Conservation (phyloP, 2,888 invertebrate species). For the Pyrrhia umbra region DNA sequence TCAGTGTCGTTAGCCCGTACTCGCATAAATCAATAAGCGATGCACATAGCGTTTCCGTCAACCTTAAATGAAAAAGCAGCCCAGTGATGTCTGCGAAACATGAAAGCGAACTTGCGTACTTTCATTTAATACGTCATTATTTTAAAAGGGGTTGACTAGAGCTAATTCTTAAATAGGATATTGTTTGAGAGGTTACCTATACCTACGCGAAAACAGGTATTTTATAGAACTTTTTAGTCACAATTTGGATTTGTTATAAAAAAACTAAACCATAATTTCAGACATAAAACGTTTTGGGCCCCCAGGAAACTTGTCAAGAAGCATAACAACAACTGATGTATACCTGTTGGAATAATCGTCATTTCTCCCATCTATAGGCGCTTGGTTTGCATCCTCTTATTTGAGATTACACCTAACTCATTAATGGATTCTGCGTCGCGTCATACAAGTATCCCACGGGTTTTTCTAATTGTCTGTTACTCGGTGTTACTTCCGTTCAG, state of each 20-base stretch:
- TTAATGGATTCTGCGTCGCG: conserved; percentile 3
- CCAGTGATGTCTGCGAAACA: background rate
- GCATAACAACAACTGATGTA: background rate
- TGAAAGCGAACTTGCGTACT: no score
- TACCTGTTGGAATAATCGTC: background rate
- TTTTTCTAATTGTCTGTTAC: conserved; percentile 12
- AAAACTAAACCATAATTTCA: background rate
- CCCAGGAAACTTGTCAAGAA: background rate
- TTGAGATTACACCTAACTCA: conserved; percentile 16
- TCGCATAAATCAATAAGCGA: background rate
- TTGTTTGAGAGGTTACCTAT: background rate
- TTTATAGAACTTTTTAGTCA: background rate
- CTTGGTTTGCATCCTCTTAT: background rate
- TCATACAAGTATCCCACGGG: conserved; percentile 20
- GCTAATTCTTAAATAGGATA: background rate
- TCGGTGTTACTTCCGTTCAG: conserved; percentile 4
- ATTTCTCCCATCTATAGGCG: background rate
- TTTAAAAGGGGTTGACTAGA: background rate
- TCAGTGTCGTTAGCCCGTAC: background rate
- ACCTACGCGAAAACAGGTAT: background rate
- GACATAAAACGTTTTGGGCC: background rate
- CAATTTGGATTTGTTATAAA: background rate
- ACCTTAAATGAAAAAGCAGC: background rate
- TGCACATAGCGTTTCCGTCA: background rate
- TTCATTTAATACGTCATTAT: no score